These are phyloP conservation scores for Alitta virens DNA, from an alignment of 2,888 invertebrate genomes.

Conservation along the genomic window DNA sequence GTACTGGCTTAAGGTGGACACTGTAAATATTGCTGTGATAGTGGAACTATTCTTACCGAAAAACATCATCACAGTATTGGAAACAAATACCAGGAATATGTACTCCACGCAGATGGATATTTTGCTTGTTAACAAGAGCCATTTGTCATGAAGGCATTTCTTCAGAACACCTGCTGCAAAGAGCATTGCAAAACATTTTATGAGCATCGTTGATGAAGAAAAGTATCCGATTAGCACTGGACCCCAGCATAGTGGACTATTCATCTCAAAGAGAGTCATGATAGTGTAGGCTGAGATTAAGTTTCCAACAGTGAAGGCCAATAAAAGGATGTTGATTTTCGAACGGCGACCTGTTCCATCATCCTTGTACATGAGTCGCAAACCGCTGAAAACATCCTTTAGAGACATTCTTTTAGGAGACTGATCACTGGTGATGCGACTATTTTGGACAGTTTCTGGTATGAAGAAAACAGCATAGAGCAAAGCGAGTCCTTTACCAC, in stretches of 20 bases:
- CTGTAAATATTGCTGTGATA: background rate
- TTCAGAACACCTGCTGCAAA: background rate
- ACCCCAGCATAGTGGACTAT: conserved; percentile 13
- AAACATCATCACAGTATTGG: conserved; percentile 4
- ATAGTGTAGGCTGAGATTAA: background rate
- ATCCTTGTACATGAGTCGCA: conserved; percentile 1
- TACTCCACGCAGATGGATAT: conserved; percentile 2
- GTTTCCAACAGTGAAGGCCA: background rate
- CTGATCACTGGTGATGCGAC: background rate
- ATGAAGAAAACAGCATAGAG: conserved; percentile 14
- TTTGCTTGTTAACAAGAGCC: background rate
- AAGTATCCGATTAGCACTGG: conserved; percentile 10
- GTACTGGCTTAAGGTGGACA: no score
- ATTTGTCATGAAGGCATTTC: background rate
- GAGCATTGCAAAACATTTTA: conserved; percentile 1
- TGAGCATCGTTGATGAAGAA: background rate
- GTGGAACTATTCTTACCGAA: background rate
- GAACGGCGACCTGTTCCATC: conserved; percentile 3
- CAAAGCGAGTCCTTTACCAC: background rate
- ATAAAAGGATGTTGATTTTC: conserved; percentile 2
- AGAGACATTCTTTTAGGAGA: background rate
- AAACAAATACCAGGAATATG: background rate
- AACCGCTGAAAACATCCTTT: background rate
- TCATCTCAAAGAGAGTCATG: conserved; percentile 11
- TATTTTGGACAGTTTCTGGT: conserved; percentile 2